Conservation (phyloP, 2,888 invertebrate genomes). For the Vesta saturnalis region DNA sequence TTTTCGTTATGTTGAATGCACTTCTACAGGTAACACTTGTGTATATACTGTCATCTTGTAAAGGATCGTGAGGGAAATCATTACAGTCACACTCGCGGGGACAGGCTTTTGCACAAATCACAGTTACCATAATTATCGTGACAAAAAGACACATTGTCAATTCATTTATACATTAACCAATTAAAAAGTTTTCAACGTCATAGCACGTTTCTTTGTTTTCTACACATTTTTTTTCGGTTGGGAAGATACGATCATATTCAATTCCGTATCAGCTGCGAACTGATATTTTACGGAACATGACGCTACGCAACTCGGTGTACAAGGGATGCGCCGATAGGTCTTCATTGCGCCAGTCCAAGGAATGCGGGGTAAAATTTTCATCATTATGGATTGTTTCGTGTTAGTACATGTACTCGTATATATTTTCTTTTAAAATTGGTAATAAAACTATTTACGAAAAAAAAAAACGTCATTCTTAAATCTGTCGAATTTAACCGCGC, state of each 20-base stretch:
- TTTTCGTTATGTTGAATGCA: slow-evolving; percentile 37
- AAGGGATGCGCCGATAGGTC: slow-evolving; percentile 2
- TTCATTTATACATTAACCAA: neutral
- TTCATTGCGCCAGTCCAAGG: slow-evolving; percentile 8
- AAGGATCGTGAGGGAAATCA: slow-evolving; percentile 45
- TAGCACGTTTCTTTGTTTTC: neutral
- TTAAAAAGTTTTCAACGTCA: neutral
- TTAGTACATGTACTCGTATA: neutral
- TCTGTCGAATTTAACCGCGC: too few relatives aligned
- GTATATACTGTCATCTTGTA: slow-evolving; percentile 23
- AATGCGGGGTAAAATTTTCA: slow-evolving; percentile 7
- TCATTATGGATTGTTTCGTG: slow-evolving; percentile 9
- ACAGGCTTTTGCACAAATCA: slow-evolving; percentile 51
- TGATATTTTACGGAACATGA: slow-evolving; percentile 11
- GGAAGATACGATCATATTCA: slow-evolving; percentile 8
- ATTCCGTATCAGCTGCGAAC: slow-evolving; percentile 6
- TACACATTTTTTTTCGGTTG: neutral
- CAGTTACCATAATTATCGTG: slow-evolving; percentile 52
- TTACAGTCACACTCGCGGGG: slow-evolving; percentile 55
- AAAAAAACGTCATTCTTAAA: too few relatives aligned
- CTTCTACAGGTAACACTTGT: slow-evolving; percentile 24
- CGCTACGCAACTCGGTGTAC: slow-evolving; percentile 3
- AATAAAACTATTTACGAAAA: too few relatives aligned
- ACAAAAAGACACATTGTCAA: slow-evolving; percentile 56
- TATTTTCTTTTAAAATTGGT: neutral